Percentiles rank a stretch among this genome's conserved stretches.
These are phyloP conservation scores for Laterallus jamaicensis DNA, from an alignment of 2,113 vertebrate genomes.

Conservation along the genomic window DNA sequence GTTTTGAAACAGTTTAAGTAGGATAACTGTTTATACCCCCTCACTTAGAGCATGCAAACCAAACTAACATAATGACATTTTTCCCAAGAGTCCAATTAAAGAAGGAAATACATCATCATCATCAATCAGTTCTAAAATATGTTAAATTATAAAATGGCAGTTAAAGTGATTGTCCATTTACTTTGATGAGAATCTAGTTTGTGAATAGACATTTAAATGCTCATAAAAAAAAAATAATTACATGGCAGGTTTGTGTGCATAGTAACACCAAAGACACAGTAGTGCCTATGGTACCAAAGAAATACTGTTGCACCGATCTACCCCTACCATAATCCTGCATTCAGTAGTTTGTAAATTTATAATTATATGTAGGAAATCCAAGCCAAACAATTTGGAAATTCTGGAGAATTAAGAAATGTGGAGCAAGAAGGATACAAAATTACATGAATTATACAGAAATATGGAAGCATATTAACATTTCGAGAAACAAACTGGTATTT, in stretches of 20 bases:
- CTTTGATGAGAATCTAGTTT: not conserved
- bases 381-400: not conserved
- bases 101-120: not conserved
- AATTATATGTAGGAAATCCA: not conserved
- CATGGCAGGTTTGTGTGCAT: not conserved
- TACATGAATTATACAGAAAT: not conserved
- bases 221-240: not conserved
- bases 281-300: not conserved
- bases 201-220: not conserved
- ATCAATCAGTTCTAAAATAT: not conserved
- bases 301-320: not conserved
- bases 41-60: not conserved
- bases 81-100: not conserved
- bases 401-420: not conserved
- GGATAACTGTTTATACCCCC: fast-evolving
- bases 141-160: not conserved
- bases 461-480: not conserved
- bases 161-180: not conserved
- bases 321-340: not conserved
- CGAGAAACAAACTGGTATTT: not conserved
- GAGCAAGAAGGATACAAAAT: not conserved
- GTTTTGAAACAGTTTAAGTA: not conserved
- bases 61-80: not conserved
- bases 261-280: not conserved
- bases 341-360: not conserved